Base-by-base conservation (phyloP, 2,888 invertebrate genomes). In the Troides helena region DNA sequence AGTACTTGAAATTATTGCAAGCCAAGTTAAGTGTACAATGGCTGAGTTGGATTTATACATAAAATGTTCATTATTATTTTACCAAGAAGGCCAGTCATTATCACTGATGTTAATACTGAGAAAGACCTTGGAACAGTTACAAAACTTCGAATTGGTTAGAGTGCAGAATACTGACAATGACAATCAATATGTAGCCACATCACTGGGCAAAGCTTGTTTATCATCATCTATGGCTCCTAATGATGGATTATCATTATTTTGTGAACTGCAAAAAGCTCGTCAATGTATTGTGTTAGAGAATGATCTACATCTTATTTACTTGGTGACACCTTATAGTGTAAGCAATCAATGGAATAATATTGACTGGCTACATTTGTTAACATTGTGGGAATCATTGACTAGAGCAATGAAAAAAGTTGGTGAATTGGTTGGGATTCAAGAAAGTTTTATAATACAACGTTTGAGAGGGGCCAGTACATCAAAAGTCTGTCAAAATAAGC, bases 181-280 rank as follows among this genome's bases (percentile, higher is more conserved):
- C 43, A 80, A 87, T 14, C 86, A 92, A 75, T 96, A 95, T 89
- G 87, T 95, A 39, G 95, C 98, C 6, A 98, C 98, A 5, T 95
- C 97, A 73, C 93, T 99, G 68, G 99, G 98, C 0, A 95, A 96
- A 82, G 99, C 99, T 23, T 98, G 99, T 82, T 93, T 99, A 30
- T 94, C 98, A 25, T 98, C 99, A 0, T 97, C 98, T 0, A 95
- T 99, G 87, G 96, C 98, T n/a, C 99, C 99, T 0, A 96, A 97
- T 82, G 98, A 99, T 85, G 99, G 98, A 0, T 90, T 99, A 12
- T 94, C 96, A 23, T 94, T 99, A 59, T 97, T 99, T 82, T 94
- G 95, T 73, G 99, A 99, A 86, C 87, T 99, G 39, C 96, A 98
- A 85, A 96, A 96, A 85, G 98, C 99, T 0, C 94, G 98, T 12